These are phyloP conservation scores for Pica pica DNA, from an alignment of 2,113 vertebrate genomes.

Conservation along the genomic window DNA sequence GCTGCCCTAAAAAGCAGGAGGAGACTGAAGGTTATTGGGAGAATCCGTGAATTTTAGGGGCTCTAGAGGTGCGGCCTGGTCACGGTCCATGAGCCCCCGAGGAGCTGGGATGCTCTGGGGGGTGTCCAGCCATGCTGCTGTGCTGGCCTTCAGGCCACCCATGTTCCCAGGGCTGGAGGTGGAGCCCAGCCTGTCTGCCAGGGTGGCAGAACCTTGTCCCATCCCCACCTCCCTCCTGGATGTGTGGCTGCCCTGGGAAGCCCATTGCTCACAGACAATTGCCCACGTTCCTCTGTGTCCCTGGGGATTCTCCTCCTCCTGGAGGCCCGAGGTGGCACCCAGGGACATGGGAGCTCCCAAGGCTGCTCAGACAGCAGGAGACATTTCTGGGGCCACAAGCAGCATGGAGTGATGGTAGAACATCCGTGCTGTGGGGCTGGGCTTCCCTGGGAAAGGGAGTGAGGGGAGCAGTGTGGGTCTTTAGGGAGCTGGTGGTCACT, in stretches of 20 bases:
- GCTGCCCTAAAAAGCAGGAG: not conserved
- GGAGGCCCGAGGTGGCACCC: not conserved
- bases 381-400: not conserved
- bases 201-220: not conserved
- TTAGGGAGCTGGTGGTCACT: not conserved
- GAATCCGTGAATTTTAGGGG: not conserved
- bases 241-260: not conserved
- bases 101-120: not conserved
- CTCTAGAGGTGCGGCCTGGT: not conserved
- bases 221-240: not conserved
- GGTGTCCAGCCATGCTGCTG: not conserved
- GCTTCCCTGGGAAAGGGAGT: not conserved
- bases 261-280: not conserved
- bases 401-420: rapidly evolving
- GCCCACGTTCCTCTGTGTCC: not conserved
- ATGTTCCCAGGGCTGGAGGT: rapidly evolving
- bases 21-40: not conserved
- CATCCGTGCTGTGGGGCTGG: rapidly evolving
- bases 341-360: rapidly evolving
- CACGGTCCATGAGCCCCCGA: not conserved
- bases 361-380: not conserved
- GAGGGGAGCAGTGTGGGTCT: not conserved
- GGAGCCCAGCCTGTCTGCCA: not conserved
- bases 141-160: not conserved
- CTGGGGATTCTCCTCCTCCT: not conserved